Percentiles rank a stretch among this genome's conserved stretches.
Conservation (phyloP, 2,113 vertebrate species). For the Syrrhaptes paradoxus region DNA sequence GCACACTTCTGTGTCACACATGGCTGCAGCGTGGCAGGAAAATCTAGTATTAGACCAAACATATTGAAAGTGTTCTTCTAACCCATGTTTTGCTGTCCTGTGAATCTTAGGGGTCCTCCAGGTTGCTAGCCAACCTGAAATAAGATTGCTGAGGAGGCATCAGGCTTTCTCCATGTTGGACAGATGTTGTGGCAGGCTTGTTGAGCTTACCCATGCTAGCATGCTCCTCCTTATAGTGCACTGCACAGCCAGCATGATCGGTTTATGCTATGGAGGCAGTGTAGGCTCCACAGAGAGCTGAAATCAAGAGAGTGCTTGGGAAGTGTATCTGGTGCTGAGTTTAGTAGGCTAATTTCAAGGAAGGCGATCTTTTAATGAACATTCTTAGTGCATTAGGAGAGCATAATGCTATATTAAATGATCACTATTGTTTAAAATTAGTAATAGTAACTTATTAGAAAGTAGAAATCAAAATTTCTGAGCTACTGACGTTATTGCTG, state of each 20-base stretch:
- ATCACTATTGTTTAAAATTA: not conserved
- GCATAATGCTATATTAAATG: not conserved
- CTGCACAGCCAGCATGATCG: not conserved
- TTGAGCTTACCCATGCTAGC: not conserved
- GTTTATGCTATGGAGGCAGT: not conserved
- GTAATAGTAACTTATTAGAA: not conserved
- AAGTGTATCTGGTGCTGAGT: not conserved
- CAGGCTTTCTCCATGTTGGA: not conserved
- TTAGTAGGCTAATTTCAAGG: not conserved
- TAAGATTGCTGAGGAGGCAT: not conserved
- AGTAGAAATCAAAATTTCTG: not conserved
- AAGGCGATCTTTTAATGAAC: not conserved
- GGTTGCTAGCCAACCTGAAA: not conserved
- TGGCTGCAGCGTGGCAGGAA: not conserved
- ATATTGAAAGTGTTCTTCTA: not conserved
- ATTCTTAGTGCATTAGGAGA: not conserved
- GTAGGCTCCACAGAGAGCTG: not conserved
- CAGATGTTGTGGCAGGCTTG: not conserved
- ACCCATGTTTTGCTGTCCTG: not conserved
- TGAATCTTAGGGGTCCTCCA: not conserved
- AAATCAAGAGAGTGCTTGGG: not conserved
- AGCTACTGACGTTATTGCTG: not conserved
- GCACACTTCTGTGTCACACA: fast-evolving
- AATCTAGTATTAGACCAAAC: not conserved
- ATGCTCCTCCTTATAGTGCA: not conserved